Conservation (phyloP, 2,888 invertebrate genomes). For the Dolomedes plantarius region DNA sequence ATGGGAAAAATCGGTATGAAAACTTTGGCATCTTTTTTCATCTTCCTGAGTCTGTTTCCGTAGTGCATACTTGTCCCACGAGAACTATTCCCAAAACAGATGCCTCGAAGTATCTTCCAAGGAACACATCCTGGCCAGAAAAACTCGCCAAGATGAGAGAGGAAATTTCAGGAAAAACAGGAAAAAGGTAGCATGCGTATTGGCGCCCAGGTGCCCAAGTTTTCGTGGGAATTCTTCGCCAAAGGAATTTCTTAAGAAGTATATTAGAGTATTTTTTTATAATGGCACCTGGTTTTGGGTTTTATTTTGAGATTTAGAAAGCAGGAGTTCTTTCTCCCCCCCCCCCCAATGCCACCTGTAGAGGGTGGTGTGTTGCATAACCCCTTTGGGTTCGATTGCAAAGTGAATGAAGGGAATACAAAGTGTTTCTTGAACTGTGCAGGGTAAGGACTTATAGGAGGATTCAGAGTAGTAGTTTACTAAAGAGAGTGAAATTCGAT, state of each 20-base stretch:
- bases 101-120: constrained; percentile 21
- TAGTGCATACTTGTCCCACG: constrained; percentile 27
- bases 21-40: neutral
- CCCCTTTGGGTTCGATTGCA: constrained; percentile 3
- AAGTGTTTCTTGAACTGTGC: neutral
- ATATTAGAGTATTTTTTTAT: constrained; percentile 1
- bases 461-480: no score
- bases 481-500: no score
- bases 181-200: constrained; percentile 51
- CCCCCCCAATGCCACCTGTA: constrained; percentile 22
- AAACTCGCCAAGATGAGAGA: neutral
- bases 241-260: constrained; percentile 32
- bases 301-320: constrained; percentile 5
- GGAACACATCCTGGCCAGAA: neutral
- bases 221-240: constrained; percentile 49
- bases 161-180: constrained; percentile 59
- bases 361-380: constrained; percentile 26
- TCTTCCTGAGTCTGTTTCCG: neutral
- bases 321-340: constrained; percentile 25
- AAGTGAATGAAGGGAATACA: constrained; percentile 31
- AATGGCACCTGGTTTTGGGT: constrained; percentile 39
- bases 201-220: constrained; percentile 51
- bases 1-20: constrained; percentile 7
- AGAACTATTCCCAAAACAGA: constrained; percentile 34
- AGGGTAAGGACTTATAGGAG: no score